Percentiles rank a stretch among this genome's conserved stretches.
Conservation (phyloP, 2,797 vertebrate genomes). For the Calcarius lapponicus region DNA sequence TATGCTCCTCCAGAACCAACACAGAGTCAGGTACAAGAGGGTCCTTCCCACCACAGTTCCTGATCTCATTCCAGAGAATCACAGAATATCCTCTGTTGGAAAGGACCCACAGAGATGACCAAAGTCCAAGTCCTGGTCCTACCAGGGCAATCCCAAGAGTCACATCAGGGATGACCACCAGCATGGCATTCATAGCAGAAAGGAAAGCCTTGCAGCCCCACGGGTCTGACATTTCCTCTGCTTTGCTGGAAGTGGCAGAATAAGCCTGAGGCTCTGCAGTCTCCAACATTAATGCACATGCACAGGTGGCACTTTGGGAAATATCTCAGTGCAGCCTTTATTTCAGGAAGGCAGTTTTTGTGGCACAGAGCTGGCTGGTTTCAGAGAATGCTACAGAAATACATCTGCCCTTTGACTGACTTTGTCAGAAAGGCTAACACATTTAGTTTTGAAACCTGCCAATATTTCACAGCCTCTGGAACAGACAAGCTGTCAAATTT, state of each 20-base stretch:
- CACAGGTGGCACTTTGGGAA: not conserved
- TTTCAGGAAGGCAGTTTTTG: not conserved
- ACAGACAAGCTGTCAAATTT: constrained; percentile 23
- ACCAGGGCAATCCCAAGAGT: no score
- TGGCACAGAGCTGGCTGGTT: not conserved
- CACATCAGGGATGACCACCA: not conserved
- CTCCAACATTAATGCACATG: not conserved
- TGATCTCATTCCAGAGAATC: not conserved
- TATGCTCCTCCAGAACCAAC: not conserved
- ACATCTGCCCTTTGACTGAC: not conserved
- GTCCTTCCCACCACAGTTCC: not conserved
- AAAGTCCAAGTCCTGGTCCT: not conserved
- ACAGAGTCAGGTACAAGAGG: not conserved
- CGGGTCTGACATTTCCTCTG: not conserved
- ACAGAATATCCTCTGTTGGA: not conserved
- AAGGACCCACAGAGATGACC: not conserved
- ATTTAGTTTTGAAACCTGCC: constrained; percentile 40
- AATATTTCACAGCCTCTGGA: constrained; percentile 28
- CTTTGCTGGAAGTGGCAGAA: not conserved
- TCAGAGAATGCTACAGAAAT: not conserved
- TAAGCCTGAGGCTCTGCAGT: not conserved
- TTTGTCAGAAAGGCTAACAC: constrained; percentile 10
- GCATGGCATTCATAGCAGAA: not conserved
- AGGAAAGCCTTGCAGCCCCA: not conserved
- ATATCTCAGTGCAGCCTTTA: not conserved